Conservation (phyloP, 2,113 vertebrate species). For the Rafetus swinhoei region DNA sequence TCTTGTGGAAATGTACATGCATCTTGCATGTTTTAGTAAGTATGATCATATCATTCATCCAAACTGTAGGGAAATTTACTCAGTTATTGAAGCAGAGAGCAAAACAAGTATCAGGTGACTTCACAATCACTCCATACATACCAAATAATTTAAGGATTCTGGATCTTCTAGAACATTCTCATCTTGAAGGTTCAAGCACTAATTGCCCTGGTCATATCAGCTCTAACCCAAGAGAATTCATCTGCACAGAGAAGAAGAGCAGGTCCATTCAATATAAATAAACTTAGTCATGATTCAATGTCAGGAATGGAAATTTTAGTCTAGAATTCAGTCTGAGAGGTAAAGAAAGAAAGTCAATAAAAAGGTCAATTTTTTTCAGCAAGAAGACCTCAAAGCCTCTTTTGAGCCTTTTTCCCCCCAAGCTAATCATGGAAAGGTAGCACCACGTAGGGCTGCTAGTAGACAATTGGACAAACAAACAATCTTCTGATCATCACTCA, state of each 20-base stretch:
- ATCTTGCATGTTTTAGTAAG: neutral
- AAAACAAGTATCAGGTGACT: neutral
- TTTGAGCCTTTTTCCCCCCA: neutral
- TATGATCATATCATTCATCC: no score
- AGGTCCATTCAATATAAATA: neutral
- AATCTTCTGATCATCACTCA: neutral
- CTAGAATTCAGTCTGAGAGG: neutral
- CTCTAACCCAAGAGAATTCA: neutral
- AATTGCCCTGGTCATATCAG: neutral
- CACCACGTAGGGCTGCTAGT: neutral
- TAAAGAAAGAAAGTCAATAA: neutral
- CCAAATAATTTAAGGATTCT: neutral
- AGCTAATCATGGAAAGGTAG: neutral
- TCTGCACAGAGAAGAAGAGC: neutral
- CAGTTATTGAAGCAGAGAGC: neutral
- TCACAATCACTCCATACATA: neutral
- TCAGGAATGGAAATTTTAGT: neutral
- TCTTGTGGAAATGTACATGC: neutral
- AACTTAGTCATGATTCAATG: neutral
- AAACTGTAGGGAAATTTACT: no score
- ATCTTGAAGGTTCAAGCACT: neutral
- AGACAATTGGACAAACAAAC: neutral
- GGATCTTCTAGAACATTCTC: neutral
- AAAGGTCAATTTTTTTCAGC: neutral
- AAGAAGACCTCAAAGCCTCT: neutral